Evolutionary conservation across 2,888 invertebrate species (phyloP).

Genomic region (Philonicus albiceps): DNA sequence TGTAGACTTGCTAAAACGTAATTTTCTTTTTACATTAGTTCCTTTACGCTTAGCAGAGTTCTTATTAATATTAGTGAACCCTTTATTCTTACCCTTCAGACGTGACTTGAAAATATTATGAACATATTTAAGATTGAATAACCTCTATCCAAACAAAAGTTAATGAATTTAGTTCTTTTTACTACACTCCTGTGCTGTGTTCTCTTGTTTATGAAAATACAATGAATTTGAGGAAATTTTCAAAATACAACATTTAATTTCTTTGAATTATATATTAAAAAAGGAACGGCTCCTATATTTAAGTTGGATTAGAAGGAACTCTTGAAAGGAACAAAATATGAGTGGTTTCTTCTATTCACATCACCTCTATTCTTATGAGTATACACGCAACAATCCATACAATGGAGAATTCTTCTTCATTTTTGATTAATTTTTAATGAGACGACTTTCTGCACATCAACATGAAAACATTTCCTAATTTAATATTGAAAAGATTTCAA

Average conservation of each 20-base stretch:
- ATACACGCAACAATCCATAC: neutral
- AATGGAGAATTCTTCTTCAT: neutral
- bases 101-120: neutral
- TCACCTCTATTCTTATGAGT: neutral
- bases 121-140: neutral
- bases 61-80: neutral
- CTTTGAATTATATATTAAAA: neutral
- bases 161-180: neutral
- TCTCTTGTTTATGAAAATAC: neutral
- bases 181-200: neutral
- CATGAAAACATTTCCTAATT: slow-evolving; percentile 1
- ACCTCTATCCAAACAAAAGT: neutral
- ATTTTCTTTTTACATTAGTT: neutral
- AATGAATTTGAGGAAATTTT: neutral
- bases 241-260: neutral
- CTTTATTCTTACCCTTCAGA: neutral
- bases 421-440: neutral
- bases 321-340: neutral
- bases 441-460: neutral
- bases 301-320: neutral
- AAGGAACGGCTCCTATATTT: neutral
- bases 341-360: neutral
- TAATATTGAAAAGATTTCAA: neutral
- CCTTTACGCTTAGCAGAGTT: neutral
- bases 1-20: too few species aligned